Base-by-base conservation (phyloP, 2,797 vertebrate species). In the Bradypus variegatus region DNA sequence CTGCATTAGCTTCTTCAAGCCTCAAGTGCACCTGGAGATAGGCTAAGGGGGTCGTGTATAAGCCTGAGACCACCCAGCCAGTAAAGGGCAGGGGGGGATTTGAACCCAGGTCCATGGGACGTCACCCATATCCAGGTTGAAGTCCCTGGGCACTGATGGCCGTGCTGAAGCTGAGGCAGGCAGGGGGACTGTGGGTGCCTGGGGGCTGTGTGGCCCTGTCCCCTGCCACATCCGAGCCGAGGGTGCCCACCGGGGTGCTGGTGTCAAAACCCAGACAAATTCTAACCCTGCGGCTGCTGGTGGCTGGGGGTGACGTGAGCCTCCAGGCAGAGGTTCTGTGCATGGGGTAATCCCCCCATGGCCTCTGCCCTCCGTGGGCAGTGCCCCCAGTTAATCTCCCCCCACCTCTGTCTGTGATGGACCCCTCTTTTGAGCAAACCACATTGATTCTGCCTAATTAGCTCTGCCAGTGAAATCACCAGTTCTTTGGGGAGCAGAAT, bases 171-270 rank as follows among this genome's bases (percentile, higher is more conserved):
- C 41, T 45, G 41, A 45, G 41, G 41, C 41, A 45, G 41, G 41
- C 8, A 8, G 41, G 41, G 41, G 41, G 41, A 45, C 41, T 8
- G 41, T 45, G 41, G 41, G 41, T 8, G 41, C 41, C 41, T 5
- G 41, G 41, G 41, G 41, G 41, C 41, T 45, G 41, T 8, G 41
- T 45, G 41, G 6, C 41, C 41, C 41, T 45, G 41, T 41, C 41
- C 41, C 41, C 41, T 70, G 60, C 73, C 38, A n/a, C 8, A 8
- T 33, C 69, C 55, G 0, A 8, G 33, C 55, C 36, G 6, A 41
- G 31, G 45, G 33, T 5, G 14, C 10, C 5, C 2, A 0, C 55
- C 1, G 0, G 33, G 53, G 12, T 1, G 4, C 53, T 5, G 2
- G 31, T 13, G 8, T 55, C 29, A 1, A 31, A n/a, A n/a, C 41